Evolutionary conservation across 2,113 vertebrate species (phyloP), one percentile per base, ranked within the genome.

Genomic region (Vicugna pacos): DNA sequence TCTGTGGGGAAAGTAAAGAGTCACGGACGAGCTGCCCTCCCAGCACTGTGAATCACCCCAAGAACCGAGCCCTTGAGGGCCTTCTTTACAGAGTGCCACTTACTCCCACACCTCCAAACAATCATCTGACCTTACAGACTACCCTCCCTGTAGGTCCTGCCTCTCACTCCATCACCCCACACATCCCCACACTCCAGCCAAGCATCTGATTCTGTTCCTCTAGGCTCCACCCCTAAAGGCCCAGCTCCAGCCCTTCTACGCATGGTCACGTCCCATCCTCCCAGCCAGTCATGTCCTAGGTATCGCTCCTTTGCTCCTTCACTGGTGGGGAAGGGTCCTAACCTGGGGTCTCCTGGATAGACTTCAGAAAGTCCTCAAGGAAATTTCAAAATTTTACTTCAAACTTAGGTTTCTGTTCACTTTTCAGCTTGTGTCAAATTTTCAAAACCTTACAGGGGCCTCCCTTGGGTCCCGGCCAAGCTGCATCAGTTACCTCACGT

Each of bases 1-100:
- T 99, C 99, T 99, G 99, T 60, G 97, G 97, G 93, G 73, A 94
- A 90, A 98, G 93, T 93, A 67, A 19, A 95, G 88, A 83, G 92
- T 97, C n/a, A 98, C 8, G 3, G 10, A 64, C 26, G 19, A 2
- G 58, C 65, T 14, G 22, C 38, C 54, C 62, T 16, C 58, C 1
- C 15, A 38, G 35, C 0, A 9, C 48, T 56, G 22, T 77, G 87
- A 70, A 8, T 89, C 75, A 79, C 38, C 65, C 80, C 65, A 26
- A 52, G 56, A 35, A 17, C 28, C 16, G n/a, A 5, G 38, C 60
- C 85, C 42, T 35, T 14, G 1, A 56, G 20, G 52, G 30, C 48
- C 38, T 38, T 64, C 83, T 16, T 62, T 17, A 62, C n/a, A 48
- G 46, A 73, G 6, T 11, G 5, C 52, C 24, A 1, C 70, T 48